A percentile compares a stretch with the other conserved stretches of the same genome.
phyloP scores from a whole-genome alignment of 2,888 invertebrate genomes.

The Agrochola circellaris region DNA sequence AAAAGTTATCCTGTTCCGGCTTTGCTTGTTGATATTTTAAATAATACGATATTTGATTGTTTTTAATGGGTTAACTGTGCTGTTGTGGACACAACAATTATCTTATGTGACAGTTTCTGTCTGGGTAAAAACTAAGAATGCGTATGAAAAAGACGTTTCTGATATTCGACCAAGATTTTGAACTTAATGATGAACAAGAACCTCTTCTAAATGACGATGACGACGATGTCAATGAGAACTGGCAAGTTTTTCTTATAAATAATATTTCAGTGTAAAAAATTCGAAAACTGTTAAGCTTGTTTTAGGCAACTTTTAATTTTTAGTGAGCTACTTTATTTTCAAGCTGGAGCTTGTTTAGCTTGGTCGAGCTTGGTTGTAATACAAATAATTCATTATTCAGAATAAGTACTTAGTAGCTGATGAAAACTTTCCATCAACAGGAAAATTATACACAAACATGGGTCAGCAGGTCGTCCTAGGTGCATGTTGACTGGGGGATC shows the following conservation, averaged over 20 bases:
- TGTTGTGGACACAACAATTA: neutral
- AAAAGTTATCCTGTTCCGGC: neutral
- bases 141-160: conserved; percentile 83
- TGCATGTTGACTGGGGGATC: no score
- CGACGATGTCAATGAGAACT: conserved; percentile 68
- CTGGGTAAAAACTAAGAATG: conserved; percentile 72
- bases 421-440: no score
- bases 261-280: neutral
- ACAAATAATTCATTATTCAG: no score
- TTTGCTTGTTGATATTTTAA: neutral
- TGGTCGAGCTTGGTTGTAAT: neutral
- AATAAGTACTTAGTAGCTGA: no score
- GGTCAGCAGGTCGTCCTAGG: no score
- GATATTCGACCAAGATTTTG: conserved; percentile 77
- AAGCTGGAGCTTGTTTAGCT: neutral
- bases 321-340: neutral
- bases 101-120: neutral
- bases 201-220: conserved; percentile 76
- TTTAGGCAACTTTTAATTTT: no score
- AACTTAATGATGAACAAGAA: conserved; percentile 71
- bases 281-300: neutral
- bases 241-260: conserved; percentile 75
- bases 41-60: neutral
- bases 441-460: no score
- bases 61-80: neutral